Evolutionary conservation across 2,797 vertebrate species (phyloP), one percentile per base, ranked within the genome.

Genomic region (Pelobates cultripes): DNA sequence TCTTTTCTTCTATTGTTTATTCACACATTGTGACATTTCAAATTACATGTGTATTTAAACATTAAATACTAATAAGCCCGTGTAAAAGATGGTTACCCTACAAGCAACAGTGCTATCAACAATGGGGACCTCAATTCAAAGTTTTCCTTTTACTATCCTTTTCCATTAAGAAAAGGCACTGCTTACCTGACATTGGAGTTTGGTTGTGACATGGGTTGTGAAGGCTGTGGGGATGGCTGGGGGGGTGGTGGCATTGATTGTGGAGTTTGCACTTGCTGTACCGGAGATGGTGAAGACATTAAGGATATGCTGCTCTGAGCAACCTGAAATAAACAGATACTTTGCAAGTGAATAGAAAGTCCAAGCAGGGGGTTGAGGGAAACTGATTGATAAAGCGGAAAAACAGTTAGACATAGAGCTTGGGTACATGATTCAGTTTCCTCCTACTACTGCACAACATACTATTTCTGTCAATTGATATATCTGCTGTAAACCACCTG

Each of bases 211-310:
- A 85, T 90, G 3, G 96, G 94, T 72, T 93, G 93, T 76, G 93
- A 92, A 0, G 98, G 96, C 85, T 99, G 98, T 0, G 97, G 98
- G 89, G 95, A 95, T 0, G 93, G 93, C 86, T 97, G 97, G 0
- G 97, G 96, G 0, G 97, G 98, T 0, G 97, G 98, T 0, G 96
- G 96, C 98, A 98, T 98, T 0, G 96, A 92, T 75, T 97, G 97
- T 0, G 96, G 96, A 0, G 96, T 96, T 86, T 94, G 95, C 14
- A 94, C 96, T 87, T 97, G 97, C 67, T 94, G 94, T 75, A 95
- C 95, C 0, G 97, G 96, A 12, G 98, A 99, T 0, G 97, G 96
- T 0, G 97, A 98, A 0, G 97, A 97, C 93, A 98, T 96, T 93
- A 96, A 95, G 28, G 89, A 91, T 86, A 93, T 93, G 85, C 84